phyloP scores from a whole-genome alignment of 2,888 invertebrate genomes.

The Campoletis raptor region DNA sequence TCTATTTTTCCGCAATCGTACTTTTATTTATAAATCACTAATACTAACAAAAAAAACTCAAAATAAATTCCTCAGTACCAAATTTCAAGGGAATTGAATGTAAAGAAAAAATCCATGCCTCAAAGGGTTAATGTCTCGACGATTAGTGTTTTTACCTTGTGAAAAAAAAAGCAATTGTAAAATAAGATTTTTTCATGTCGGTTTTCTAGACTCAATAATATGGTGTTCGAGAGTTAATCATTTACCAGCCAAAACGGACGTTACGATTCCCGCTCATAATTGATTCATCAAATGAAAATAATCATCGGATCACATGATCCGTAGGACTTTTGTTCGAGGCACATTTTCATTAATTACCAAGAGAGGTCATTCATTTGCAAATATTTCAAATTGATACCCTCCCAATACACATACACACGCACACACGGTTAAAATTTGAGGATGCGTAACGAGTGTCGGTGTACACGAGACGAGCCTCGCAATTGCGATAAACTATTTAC shows the following conservation, averaged over 20 bases:
- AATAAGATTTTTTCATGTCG: not conserved
- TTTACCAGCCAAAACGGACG: conserved; percentile 45
- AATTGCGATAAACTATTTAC: conserved; percentile 11
- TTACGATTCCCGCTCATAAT: conserved; percentile 42
- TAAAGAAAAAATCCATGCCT: too few species aligned
- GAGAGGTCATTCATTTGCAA: conserved; percentile 20
- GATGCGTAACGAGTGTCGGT: conserved; percentile 60
- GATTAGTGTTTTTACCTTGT: not conserved
- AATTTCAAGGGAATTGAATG: too few species aligned
- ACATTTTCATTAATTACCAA: not conserved
- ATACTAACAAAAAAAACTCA: too few species aligned
- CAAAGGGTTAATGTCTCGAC: not conserved
- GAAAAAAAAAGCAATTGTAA: not conserved
- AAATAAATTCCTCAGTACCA: too few species aligned
- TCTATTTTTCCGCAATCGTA: too few species aligned
- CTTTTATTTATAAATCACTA: too few species aligned
- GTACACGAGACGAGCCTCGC: conserved; percentile 40
- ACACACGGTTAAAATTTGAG: conserved; percentile 58
- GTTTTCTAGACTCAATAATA: not conserved
- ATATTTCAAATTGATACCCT: conserved; percentile 36
- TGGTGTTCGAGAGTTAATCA: not conserved
- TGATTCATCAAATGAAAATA: conserved; percentile 3
- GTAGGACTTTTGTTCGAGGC: conserved; percentile 12
- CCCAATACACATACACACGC: conserved; percentile 43
- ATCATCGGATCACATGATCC: not conserved